Evolutionary conservation across 2,113 vertebrate genomes (phyloP).

Genomic region (Athene noctua): DNA sequence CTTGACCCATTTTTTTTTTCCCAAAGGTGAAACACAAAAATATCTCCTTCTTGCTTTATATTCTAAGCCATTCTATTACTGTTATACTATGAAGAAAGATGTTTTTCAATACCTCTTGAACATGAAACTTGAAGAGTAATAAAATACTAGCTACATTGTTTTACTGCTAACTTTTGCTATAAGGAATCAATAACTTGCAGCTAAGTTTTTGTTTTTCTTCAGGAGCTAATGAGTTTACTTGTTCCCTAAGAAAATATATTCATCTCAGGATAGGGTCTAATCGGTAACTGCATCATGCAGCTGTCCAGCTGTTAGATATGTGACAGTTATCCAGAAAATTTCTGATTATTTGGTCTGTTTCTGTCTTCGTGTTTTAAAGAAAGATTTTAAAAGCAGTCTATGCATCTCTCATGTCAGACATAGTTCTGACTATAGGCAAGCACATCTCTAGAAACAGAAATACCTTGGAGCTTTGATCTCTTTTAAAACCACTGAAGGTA

Average conservation of each 20-base stretch:
- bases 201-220: not conserved
- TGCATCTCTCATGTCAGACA: not conserved
- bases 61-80: not conserved
- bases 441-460: not conserved
- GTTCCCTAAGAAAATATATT: not conserved
- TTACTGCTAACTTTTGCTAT: not conserved
- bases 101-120: not conserved
- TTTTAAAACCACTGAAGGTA: not conserved
- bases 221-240: not conserved
- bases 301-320: not conserved
- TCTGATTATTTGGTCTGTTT: not conserved
- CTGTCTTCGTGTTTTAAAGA: not conserved
- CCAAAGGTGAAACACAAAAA: not conserved
- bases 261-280: not conserved
- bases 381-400: not conserved
- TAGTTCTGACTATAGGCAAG: not conserved
- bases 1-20: not conserved
- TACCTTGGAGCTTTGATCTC: not conserved
- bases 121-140: not conserved
- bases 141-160: not conserved
- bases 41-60: not conserved
- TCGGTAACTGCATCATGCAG: not conserved
- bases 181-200: not conserved
- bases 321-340: not conserved
- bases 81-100: not conserved